Conservation (phyloP, 2,888 invertebrate genomes). For the Caprella mutica region DNA sequence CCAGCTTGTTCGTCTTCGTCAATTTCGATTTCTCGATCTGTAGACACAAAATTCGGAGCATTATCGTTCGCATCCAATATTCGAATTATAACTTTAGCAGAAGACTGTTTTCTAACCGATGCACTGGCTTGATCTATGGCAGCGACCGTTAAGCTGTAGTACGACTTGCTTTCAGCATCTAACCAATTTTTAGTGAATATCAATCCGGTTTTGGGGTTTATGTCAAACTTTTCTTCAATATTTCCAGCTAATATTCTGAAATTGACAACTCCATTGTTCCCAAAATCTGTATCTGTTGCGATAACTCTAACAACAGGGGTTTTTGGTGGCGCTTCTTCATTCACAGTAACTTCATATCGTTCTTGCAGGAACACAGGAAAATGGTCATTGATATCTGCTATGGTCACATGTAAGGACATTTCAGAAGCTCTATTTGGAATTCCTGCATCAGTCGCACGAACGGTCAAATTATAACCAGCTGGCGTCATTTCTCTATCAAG, state of each 20-base stretch:
- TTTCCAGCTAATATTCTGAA: constrained; percentile 86
- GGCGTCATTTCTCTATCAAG: constrained; percentile 46
- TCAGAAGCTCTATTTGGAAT: constrained; percentile 63
- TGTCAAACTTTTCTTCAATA: constrained; percentile 72
- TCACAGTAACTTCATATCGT: constrained; percentile 71
- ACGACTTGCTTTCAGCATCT: constrained; percentile 71
- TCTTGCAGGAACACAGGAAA: constrained; percentile 66
- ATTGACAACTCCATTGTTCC: constrained; percentile 69
- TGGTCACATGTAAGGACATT: constrained; percentile 65
- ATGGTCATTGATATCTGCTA: constrained; percentile 72
- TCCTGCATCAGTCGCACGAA: constrained; percentile 74
- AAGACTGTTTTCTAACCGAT: constrained; percentile 73
- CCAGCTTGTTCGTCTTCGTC: constrained; percentile 82
- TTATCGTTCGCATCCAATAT: constrained; percentile 72
- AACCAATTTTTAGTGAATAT: constrained; percentile 53
- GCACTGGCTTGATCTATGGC: constrained; percentile 66
- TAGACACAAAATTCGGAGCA: constrained; percentile 43
- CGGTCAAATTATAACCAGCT: constrained; percentile 72
- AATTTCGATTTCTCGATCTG: constrained; percentile 50
- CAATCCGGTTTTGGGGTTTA: constrained; percentile 81
- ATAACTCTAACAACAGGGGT: constrained; percentile 77
- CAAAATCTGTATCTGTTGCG: constrained; percentile 50
- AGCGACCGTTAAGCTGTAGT: constrained; percentile 76
- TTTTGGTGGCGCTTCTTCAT: constrained; percentile 77
- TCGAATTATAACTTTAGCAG: constrained; percentile 78